Evolutionary conservation across 2,888 invertebrate genomes (phyloP).

Genomic region (Lasioglossum figueresi): DNA sequence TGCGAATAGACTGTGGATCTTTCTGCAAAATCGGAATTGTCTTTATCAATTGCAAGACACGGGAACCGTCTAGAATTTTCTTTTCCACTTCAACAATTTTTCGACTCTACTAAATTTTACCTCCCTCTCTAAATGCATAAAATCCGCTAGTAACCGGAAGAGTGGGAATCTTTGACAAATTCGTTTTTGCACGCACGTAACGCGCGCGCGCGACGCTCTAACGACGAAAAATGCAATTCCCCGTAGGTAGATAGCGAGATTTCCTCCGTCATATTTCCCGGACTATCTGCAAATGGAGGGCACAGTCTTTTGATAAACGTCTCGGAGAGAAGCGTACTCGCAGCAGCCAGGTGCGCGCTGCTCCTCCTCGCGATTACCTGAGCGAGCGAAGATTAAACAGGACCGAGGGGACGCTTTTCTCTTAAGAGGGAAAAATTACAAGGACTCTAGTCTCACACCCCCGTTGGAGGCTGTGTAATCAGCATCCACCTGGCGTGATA

Average conservation of each 20-base stretch:
- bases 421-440: conserved; percentile 61
- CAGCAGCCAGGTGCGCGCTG: conserved; percentile 25
- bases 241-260: background rate
- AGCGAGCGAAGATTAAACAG: conserved; percentile 60
- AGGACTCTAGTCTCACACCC: conserved; percentile 3
- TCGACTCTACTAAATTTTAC: background rate
- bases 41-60: background rate
- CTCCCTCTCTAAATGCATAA: background rate
- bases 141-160: background rate
- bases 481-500: conserved; percentile 40
- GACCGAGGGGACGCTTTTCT: conserved; percentile 47
- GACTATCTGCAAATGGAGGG: conserved; percentile 50
- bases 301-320: conserved; percentile 59
- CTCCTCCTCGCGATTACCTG: conserved; percentile 46
- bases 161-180: conserved; percentile 33
- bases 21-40: background rate
- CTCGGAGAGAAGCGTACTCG: conserved; percentile 41
- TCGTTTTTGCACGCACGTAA: conserved; percentile 18
- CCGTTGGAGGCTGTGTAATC: conserved; percentile 42
- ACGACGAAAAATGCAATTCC: conserved; percentile 48
- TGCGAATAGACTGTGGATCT: background rate
- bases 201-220: conserved; percentile 27
- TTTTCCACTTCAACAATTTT: background rate
- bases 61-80: background rate
- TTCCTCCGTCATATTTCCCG: conserved; percentile 35